Conservation (phyloP, 2,113 vertebrate genomes). For the Alaudala cheleensis region DNA sequence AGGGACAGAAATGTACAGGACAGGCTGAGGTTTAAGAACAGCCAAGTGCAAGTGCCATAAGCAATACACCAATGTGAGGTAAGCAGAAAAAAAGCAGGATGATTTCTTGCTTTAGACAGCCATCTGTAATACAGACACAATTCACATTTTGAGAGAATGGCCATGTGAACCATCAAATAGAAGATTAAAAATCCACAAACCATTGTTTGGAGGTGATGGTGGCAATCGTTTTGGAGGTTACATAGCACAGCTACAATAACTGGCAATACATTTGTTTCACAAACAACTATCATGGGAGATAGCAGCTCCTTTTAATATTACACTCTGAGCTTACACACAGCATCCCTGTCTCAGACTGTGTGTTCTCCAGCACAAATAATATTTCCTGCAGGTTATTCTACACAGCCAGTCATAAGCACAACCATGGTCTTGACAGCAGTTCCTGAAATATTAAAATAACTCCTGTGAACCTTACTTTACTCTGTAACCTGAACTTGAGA, state of each 20-base stretch:
- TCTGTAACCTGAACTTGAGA: background rate
- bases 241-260: background rate
- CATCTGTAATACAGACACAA: background rate
- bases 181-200: conserved; percentile 18
- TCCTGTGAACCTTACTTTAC: background rate
- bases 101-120: background rate
- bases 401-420: background rate
- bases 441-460: conserved; percentile 17
- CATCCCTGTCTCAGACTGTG: background rate
- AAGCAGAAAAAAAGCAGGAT: background rate
- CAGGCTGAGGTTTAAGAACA: background rate
- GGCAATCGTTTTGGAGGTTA: conserved; percentile 12
- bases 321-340: background rate
- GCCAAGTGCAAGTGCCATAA: background rate
- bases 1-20: background rate
- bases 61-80: background rate
- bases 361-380: background rate
- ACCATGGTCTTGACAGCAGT: background rate
- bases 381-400: background rate
- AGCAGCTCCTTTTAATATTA: background rate
- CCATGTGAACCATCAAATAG: background rate
- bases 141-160: background rate
- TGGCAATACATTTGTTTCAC: background rate
- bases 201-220: background rate
- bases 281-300: background rate